A percentile compares a stretch with the other conserved stretches of the same genome.
phyloP scores from a whole-genome alignment of 2,888 invertebrate genomes.

The Pterobdella sp. region DNA sequence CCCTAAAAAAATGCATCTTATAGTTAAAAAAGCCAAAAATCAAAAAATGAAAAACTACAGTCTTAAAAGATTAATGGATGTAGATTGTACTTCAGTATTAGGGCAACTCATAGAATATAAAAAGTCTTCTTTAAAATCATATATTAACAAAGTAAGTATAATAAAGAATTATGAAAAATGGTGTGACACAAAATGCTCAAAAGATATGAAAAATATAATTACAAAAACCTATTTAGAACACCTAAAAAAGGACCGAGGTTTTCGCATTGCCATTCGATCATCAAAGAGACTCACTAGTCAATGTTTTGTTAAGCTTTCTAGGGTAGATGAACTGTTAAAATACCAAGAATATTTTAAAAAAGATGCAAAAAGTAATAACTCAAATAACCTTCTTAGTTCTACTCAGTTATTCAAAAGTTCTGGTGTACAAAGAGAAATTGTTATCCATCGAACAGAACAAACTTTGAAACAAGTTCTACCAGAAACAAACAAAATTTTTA shows the following conservation, averaged over 20 bases:
- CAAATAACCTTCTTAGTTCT: no score
- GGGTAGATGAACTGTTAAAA: neutral
- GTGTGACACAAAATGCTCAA: neutral
- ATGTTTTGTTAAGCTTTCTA: neutral
- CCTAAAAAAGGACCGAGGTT: neutral
- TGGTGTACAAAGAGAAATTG: no score
- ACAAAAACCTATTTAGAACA: neutral
- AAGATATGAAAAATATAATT: neutral
- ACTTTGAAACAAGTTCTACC: no score
- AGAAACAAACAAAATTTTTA: no score
- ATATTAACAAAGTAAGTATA: neutral
- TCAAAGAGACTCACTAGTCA: neutral
- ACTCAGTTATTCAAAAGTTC: no score
- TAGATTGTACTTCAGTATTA: neutral
- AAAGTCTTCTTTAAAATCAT: neutral
- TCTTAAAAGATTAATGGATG: neutral
- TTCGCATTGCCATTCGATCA: neutral
- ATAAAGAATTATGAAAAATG: neutral
- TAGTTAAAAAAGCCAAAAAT: neutral
- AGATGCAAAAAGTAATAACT: no score
- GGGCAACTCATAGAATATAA: neutral
- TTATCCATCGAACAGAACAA: no score
- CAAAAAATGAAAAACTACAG: neutral
- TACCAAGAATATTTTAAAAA: neutral
- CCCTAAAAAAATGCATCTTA: neutral